phyloP scores from a whole-genome alignment of 2,797 vertebrate genomes.

The Brachyalestes nurse region DNA sequence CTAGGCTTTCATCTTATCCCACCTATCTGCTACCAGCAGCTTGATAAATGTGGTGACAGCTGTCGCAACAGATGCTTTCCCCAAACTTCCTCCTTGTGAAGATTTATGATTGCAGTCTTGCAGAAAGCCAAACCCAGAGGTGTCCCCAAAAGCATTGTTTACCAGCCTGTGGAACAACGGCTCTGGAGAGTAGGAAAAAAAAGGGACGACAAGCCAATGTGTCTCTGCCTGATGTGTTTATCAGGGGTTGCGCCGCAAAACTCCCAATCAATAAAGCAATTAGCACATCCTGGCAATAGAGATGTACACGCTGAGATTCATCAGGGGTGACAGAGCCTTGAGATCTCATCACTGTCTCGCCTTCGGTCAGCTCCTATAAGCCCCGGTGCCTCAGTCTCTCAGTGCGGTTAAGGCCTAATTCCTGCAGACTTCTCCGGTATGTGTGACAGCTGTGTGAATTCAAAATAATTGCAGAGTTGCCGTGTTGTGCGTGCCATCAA shows the following conservation, averaged over 20 bases:
- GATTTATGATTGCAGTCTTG: conserved; percentile 56
- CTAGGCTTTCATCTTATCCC: conserved; percentile 26
- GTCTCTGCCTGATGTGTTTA: conserved; percentile 74
- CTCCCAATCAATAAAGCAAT: conserved; percentile 78
- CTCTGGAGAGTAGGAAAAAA: conserved; percentile 37
- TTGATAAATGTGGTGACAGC: conserved; percentile 58
- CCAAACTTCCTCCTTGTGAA: conserved; percentile 56
- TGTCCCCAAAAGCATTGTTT: conserved; percentile 52
- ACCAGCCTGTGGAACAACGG: conserved; percentile 48
- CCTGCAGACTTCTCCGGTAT: neutral
- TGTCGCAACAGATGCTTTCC: conserved; percentile 53
- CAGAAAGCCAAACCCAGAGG: conserved; percentile 33
- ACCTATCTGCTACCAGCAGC: conserved; percentile 51
- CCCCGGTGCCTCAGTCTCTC: neutral
- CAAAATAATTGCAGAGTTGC: neutral
- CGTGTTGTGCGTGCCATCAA: neutral
- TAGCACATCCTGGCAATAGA: conserved; percentile 70
- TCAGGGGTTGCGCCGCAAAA: conserved; percentile 69
- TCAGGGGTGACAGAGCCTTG: conserved; percentile 61
- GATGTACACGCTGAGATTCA: conserved; percentile 68
- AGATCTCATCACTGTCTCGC: conserved; percentile 31
- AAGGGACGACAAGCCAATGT: conserved; percentile 49
- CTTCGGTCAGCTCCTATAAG: conserved; percentile 19
- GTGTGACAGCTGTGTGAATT: neutral
- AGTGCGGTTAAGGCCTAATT: neutral